Percentiles rank a stretch among this genome's conserved stretches.
phyloP scores from a whole-genome alignment of 2,888 invertebrate species.

The Yponomeuta malinellus region DNA sequence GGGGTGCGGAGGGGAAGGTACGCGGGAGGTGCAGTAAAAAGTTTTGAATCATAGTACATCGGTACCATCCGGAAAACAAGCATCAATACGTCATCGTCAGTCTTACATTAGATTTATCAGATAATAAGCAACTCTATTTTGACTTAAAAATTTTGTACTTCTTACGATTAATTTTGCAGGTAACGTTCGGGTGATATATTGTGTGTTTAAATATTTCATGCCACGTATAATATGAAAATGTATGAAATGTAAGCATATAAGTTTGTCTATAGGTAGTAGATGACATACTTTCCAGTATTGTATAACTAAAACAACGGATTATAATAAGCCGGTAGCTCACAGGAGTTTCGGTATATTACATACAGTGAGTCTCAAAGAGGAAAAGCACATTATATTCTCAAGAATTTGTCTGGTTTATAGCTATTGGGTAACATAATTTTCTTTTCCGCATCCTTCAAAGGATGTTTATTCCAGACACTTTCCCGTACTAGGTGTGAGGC shows the following conservation, averaged over 20 bases:
- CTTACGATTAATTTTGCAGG: no score
- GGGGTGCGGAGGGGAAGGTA: slow-evolving; percentile 26
- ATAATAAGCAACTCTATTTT: not conserved
- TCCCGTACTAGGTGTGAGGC: slow-evolving; percentile 5
- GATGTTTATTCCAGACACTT: slow-evolving; percentile 10
- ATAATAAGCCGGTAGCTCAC: no score
- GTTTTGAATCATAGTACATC: slow-evolving; percentile 58
- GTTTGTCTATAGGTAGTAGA: no score
- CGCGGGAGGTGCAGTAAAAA: slow-evolving; percentile 49
- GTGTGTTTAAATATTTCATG: no score
- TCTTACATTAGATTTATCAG: slow-evolving; percentile 27
- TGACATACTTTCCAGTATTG: no score
- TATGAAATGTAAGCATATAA: no score
- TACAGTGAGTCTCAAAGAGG: not conserved
- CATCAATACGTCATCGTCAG: slow-evolving; percentile 50
- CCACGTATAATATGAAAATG: no score
- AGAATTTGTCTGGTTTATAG: slow-evolving; percentile 19
- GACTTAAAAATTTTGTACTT: no score
- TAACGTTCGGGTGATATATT: no score
- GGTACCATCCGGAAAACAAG: slow-evolving; percentile 34
- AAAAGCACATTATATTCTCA: slow-evolving; percentile 6
- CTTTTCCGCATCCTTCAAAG: slow-evolving; percentile 10
- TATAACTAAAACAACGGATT: no score
- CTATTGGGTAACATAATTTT: slow-evolving; percentile 7
- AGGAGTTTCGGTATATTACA: no score